These are phyloP conservation scores for Catagonus wagneri DNA, from an alignment of 2,113 vertebrate genomes.

Conservation along the genomic window DNA sequence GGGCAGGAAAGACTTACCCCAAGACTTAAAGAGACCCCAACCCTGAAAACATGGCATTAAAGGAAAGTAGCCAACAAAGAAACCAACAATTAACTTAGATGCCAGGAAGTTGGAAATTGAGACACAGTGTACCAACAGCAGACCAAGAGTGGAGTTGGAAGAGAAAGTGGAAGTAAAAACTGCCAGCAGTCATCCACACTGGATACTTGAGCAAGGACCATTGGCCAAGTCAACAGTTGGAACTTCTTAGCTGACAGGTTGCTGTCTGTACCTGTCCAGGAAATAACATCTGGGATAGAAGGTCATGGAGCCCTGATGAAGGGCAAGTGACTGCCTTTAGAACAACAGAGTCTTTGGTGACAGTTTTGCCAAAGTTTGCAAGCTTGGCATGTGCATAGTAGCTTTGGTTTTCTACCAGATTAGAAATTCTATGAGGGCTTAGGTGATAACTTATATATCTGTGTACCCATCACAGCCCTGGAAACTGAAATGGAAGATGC, in stretches of 20 bases:
- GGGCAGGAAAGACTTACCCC: background rate
- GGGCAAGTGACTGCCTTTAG: background rate
- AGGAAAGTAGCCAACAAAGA: background rate
- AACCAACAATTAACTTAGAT: background rate
- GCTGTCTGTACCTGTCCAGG: background rate
- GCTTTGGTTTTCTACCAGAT: background rate
- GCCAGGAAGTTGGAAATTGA: background rate
- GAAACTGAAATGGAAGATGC: background rate
- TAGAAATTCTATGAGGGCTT: background rate
- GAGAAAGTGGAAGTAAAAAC: background rate
- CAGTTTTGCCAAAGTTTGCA: background rate
- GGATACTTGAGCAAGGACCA: background rate
- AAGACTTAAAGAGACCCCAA: background rate
- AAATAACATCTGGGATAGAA: background rate
- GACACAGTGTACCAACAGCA: background rate
- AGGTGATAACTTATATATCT: background rate
- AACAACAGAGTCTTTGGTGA: background rate
- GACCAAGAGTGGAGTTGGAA: background rate
- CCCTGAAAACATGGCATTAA: background rate
- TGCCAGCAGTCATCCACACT: background rate
- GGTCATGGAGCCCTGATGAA: background rate
- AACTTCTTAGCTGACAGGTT: background rate
- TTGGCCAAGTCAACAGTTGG: rapidly evolving
- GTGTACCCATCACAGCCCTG: background rate
- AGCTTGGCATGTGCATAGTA: rapidly evolving